These are phyloP conservation scores for Tenthredo scrophulariae DNA, from an alignment of 2,888 invertebrate genomes.

Conservation along the genomic window DNA sequence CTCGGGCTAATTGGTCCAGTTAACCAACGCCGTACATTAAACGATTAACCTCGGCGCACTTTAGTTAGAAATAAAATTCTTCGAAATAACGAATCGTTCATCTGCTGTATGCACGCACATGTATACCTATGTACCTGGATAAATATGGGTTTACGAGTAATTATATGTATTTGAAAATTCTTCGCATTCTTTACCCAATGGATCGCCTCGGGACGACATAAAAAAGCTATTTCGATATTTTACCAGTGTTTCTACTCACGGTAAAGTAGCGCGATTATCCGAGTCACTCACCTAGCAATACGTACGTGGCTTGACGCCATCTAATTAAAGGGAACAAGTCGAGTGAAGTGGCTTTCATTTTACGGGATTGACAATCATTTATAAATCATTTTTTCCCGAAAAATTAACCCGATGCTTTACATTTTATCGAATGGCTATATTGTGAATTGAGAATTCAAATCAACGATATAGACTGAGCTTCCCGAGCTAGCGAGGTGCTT, in stretches of 20 bases:
- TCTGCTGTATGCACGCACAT: background rate
- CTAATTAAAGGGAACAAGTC: background rate
- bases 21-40: background rate
- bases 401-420: background rate
- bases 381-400: background rate
- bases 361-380: background rate
- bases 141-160: background rate
- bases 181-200: constrained; percentile 60
- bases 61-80: background rate
- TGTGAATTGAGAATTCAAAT: background rate
- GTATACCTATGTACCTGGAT: background rate
- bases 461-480: background rate
- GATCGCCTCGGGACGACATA: constrained; percentile 54
- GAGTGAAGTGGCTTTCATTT: background rate
- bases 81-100: background rate
- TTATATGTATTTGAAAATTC: constrained; percentile 59
- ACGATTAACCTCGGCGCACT: constrained; percentile 15
- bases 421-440: background rate
- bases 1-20: constrained; percentile 12
- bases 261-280: background rate
- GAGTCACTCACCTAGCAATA: background rate
- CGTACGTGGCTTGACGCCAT: background rate
- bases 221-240: constrained; percentile 24
- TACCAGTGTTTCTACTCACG: constrained; percentile 15
- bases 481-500: too few relatives aligned